Evolutionary conservation across 2,113 vertebrate species (phyloP).

Genomic region (Dipodomys ordii): DNA sequence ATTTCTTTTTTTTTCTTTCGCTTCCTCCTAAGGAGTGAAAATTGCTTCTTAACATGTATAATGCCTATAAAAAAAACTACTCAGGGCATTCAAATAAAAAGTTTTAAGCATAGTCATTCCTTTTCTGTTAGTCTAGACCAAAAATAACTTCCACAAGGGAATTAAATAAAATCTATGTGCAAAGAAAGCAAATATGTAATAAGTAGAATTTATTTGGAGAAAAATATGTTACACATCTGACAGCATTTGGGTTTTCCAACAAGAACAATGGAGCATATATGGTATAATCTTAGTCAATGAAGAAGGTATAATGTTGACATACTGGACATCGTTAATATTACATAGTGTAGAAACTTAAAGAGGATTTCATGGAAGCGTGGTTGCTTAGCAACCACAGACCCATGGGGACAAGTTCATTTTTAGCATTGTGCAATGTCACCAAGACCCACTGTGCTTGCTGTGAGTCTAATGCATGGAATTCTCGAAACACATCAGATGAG

Average conservation of each 20-base stretch:
- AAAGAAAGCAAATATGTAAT: background rate
- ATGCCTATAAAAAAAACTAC: background rate
- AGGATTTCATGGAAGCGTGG: background rate
- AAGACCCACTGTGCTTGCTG: background rate
- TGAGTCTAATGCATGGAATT: background rate
- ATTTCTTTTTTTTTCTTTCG: background rate
- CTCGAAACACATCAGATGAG: background rate
- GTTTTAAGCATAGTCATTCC: background rate
- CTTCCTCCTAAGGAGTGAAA: background rate
- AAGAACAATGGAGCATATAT: background rate
- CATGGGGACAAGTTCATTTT: conserved; percentile 20
- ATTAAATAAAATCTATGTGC: background rate
- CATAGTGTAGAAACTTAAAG: background rate
- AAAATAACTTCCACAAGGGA: background rate
- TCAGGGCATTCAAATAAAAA: background rate
- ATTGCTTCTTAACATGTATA: background rate
- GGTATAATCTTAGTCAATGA: background rate
- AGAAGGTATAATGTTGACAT: background rate
- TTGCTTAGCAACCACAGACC: conserved; percentile 54
- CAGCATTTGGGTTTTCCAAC: fast-evolving
- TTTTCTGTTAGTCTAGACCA: background rate
- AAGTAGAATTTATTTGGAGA: background rate
- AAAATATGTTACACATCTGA: background rate
- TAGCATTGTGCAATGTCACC: background rate
- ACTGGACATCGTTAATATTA: background rate